Evolutionary conservation across 2,888 invertebrate genomes (phyloP).

Genomic region (Bimastos eiseni): DNA sequence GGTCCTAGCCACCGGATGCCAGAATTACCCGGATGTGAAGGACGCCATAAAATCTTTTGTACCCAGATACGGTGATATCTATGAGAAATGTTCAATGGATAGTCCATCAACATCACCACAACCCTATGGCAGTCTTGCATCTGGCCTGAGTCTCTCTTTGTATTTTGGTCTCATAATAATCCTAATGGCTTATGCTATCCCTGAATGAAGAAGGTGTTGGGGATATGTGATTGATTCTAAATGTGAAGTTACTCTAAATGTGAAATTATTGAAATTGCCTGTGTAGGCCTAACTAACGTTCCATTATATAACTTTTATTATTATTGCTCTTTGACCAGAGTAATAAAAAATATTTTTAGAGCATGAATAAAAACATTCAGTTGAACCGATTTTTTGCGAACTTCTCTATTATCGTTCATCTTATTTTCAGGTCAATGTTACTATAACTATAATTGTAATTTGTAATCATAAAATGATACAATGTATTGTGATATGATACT

Average conservation of each 20-base stretch:
- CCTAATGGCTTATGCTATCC: background rate
- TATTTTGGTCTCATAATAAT: background rate
- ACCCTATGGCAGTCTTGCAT: background rate
- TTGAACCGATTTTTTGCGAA: too few relatives aligned
- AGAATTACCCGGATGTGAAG: background rate
- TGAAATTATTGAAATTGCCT: too few relatives aligned
- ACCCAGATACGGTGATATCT: background rate
- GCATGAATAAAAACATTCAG: background rate
- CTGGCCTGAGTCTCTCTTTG: background rate
- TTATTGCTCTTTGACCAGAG: background rate
- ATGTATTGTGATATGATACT: too few relatives aligned
- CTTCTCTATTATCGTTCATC: too few relatives aligned
- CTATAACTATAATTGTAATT: too few relatives aligned
- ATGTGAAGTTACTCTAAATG: too few relatives aligned
- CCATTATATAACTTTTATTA: too few relatives aligned
- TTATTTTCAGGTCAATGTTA: too few relatives aligned
- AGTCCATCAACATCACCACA: background rate
- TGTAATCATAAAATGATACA: too few relatives aligned
- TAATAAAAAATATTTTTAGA: background rate
- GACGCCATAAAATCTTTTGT: background rate
- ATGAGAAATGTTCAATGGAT: background rate
- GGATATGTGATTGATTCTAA: background rate
- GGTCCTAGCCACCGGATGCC: background rate
- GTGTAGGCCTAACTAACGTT: background rate
- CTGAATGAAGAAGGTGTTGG: background rate